Base-by-base conservation (phyloP, 2,888 invertebrate species). In the Aleiodes testaceus region DNA sequence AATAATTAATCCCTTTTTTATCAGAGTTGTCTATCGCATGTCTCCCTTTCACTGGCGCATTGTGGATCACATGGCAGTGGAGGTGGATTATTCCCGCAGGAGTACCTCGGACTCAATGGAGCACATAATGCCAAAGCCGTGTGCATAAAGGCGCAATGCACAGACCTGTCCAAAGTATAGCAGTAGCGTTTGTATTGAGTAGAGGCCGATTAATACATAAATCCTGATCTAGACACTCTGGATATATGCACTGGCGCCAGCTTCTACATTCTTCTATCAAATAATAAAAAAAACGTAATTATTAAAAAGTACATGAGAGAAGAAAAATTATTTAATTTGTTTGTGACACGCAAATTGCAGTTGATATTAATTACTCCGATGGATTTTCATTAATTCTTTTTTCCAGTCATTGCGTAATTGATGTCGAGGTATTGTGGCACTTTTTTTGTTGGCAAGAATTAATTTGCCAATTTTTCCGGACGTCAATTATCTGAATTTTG, bases 201-300 rank as follows among this genome's bases (percentile, higher is more conserved):
- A 44, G 55, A 55, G 36, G 59, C 59, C 59, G 70, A 70, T 70
- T 70, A 70, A 70, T 59, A 70, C 70, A 70, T 70, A 70, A 70
- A 70, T 70, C 70, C 36, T 66, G 59, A 70, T 50, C 59, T 30
- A 70, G 70, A 70, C 70, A 20, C 22, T 30, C 9, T 22, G 47
- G 55, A 47, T 70, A 66, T 59, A 59, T 70, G 47, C 76, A 73
- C 71, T 81, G 81, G 81, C 81, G 81, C 81, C 81, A 75, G 70
- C 75, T 72, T 69, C 67, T 73, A 74, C 76, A 77, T 75, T 73
- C 75, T 71, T 36, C 45, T 61, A 47, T 20, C 45, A 59, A 55
- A 67, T 26, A 45, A 59, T 22, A 47, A 47, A 11, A 9, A 14
- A 69, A n/a, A 50, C n/a, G n/a, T n/a, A 20, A 6, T 36, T 5